phyloP scores from a whole-genome alignment of 2,113 vertebrate species.

The Catharus minimus region DNA sequence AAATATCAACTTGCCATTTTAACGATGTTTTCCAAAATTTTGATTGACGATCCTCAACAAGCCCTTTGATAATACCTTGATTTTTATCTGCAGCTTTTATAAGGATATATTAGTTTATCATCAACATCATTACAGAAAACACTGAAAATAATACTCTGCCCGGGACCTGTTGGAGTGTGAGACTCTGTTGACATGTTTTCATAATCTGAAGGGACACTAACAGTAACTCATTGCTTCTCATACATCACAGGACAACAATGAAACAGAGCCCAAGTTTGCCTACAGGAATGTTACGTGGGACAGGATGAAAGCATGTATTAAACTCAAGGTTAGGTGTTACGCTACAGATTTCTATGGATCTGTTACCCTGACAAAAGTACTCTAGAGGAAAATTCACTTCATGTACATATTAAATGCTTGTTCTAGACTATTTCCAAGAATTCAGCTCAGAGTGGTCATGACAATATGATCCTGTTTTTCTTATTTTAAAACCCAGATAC shows the following conservation, averaged over 20 bases:
- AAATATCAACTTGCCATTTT: background rate
- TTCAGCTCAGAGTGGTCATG: background rate
- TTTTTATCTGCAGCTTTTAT: background rate
- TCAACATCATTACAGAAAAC: background rate
- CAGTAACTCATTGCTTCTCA: background rate
- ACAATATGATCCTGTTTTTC: background rate
- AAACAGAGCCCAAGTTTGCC: background rate
- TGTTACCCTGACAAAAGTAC: background rate
- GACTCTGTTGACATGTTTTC: background rate
- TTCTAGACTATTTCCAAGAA: background rate
- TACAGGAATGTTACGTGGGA: background rate
- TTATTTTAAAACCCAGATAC: background rate
- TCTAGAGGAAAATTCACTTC: background rate
- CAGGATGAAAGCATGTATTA: background rate
- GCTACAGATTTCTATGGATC: background rate
- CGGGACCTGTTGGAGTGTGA: background rate
- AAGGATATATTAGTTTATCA: background rate
- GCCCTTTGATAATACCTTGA: background rate
- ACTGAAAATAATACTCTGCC: background rate
- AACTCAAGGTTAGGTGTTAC: background rate
- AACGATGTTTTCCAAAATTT: background rate
- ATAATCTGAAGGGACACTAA: background rate
- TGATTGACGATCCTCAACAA: background rate
- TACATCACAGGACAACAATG: background rate
- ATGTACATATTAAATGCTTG: background rate